These are phyloP conservation scores for Hyaena hyaena DNA, from an alignment of 2,113 vertebrate genomes.

Conservation along the genomic window DNA sequence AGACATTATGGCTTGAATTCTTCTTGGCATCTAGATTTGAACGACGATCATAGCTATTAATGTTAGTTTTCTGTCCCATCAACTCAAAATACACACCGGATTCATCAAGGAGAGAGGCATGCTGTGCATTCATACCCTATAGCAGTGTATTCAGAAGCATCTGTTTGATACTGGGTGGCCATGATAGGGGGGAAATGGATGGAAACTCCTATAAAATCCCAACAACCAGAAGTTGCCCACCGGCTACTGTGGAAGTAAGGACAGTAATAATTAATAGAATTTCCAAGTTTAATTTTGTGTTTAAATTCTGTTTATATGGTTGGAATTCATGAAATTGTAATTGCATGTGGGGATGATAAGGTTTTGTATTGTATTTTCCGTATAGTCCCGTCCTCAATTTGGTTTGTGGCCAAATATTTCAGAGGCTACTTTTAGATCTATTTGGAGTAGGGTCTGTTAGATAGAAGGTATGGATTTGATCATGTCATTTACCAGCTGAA, in stretches of 20 bases:
- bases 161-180: background rate
- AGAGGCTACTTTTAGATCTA: background rate
- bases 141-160: background rate
- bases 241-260: background rate
- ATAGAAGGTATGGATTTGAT: background rate
- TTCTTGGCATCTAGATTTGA: constrained; percentile 18
- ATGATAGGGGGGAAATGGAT: background rate
- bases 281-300: background rate
- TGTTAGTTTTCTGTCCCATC: background rate
- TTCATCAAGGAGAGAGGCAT: constrained; percentile 12
- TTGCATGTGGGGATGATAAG: background rate
- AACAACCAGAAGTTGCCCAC: background rate
- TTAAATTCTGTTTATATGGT: background rate
- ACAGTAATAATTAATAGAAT: constrained; percentile 16
- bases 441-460: background rate
- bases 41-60: background rate
- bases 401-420: constrained; percentile 13
- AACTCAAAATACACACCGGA: background rate
- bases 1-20: constrained; percentile 1
- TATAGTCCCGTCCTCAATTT: background rate
- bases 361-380: constrained; percentile 27
- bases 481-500: background rate
- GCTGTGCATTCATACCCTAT: background rate
- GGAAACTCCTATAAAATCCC: background rate
- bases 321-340: constrained; percentile 26